Conservation (phyloP, 2,113 vertebrate genomes). For the Hoplias malabaricus region DNA sequence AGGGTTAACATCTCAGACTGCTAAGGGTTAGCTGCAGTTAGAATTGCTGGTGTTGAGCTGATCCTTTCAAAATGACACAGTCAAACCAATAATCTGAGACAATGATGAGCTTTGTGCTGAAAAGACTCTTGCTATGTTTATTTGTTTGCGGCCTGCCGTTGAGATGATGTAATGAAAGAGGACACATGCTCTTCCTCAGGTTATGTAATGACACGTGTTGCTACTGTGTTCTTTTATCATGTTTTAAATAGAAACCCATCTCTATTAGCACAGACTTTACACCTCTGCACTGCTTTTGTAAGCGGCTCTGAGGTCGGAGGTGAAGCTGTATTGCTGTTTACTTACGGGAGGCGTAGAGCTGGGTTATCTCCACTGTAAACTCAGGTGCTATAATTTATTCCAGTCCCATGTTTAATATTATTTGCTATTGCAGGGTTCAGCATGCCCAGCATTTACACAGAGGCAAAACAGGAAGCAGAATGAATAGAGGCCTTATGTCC, state of each 20-base stretch:
- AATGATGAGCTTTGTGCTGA: constrained; percentile 4
- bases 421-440: constrained; percentile 27
- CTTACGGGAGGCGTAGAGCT: not conserved
- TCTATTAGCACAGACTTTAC: not conserved
- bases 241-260: not conserved
- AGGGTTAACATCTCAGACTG: not conserved
- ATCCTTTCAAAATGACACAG: constrained; percentile 28
- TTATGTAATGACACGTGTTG: not conserved
- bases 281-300: not conserved
- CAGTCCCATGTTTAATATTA: constrained; percentile 44
- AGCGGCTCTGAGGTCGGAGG: not conserved
- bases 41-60: not conserved
- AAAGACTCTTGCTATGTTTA: not conserved
- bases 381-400: constrained; percentile 51
- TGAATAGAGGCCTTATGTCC: constrained; percentile 57
- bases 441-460: constrained; percentile 36
- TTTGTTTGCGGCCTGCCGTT: not conserved
- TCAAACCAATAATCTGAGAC: constrained; percentile 9
- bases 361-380: constrained; percentile 25
- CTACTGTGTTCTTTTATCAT: not conserved
- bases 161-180: not conserved
- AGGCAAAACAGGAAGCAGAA: constrained; percentile 54
- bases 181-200: not conserved
- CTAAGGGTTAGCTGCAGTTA: not conserved
- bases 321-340: constrained; percentile 8